phyloP scores from a whole-genome alignment of 2,113 vertebrate species.

The Mohoua ochrocephala region DNA sequence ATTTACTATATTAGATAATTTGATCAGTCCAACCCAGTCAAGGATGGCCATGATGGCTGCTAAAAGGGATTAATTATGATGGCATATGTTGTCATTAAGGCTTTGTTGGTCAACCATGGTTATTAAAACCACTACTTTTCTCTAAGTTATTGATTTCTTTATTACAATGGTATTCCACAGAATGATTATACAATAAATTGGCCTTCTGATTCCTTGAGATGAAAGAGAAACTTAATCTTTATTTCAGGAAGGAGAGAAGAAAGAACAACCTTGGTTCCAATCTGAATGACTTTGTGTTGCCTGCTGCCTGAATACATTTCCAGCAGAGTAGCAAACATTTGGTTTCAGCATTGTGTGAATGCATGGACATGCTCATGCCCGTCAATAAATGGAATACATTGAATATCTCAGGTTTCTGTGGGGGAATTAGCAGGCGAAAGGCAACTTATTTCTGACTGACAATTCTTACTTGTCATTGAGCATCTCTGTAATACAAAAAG shows the following conservation, averaged over 20 bases:
- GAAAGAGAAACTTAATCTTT: not conserved
- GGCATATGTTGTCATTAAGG: not conserved
- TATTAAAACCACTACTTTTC: not conserved
- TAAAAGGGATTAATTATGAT: not conserved
- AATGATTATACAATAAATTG: not conserved
- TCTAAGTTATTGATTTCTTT: not conserved
- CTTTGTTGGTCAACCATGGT: not conserved
- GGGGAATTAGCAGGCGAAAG: not conserved
- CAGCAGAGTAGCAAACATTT: not conserved
- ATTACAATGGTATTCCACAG: not conserved
- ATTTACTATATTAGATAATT: not conserved
- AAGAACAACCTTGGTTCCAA: not conserved
- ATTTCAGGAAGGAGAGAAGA: not conserved
- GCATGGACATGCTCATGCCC: not conserved
- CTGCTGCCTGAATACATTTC: not conserved
- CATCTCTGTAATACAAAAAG: not conserved
- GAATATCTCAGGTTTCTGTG: not conserved
- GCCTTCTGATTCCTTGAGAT: not conserved
- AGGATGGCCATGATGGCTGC: not conserved
- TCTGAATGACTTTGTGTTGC: not conserved
- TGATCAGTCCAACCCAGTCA: not conserved
- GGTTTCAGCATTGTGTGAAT: not conserved
- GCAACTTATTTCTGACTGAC: not conserved
- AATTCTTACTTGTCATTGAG: not conserved
- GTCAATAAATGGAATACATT: not conserved